Evolutionary conservation across 2,113 vertebrate genomes (phyloP), one percentile per base, ranked within the genome.

Genomic region (Neomonachus schauinslandi): DNA sequence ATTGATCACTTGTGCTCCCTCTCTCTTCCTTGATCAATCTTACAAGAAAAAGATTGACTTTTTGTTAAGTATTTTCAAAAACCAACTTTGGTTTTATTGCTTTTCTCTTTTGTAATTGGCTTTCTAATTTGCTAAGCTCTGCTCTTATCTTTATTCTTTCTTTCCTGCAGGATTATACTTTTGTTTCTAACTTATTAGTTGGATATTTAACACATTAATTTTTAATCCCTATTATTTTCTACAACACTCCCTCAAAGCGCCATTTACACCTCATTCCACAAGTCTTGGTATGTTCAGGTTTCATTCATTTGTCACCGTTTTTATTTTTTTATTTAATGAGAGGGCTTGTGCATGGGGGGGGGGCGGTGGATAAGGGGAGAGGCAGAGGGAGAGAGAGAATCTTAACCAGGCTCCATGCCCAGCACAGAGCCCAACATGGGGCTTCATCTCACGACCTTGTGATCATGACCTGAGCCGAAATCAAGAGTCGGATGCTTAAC

Each of bases 221-320:
- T 86, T 76, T 5, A 42, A 53, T 55, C 15, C 55, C 42, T 31
- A 12, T 31, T 76, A 4, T 31, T 95, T 80, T 76, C 33, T 79
- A 61, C 13, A 79, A 36, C 28, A 72, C 2, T n/a, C 71, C 13
- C 28, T 61, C 16, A 74, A 77, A 72, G 39, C 39, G 19, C 31
- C 59, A 42, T 74, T 74, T 97, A 84, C 4, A 72, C 24, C 4
- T 76, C n/a, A 89, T 91, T 76, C 55, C 10, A 31, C 33, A 80
- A 72, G 49, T 74, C 88, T 83, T 91, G 22, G 59, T 63, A 63
- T 12, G 0, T 80, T 42, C n/a, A 59, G 36, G 14, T 95, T 88
- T 88, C n/a, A 67, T 61, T 81, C 11, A 67, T 86, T 91, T 77
- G 15, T 71, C 81, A 71, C 28, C 63, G n/a, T 63, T 95, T 97